A percentile compares a stretch with the other conserved stretches of the same genome.
Evolutionary conservation across 2,888 invertebrate genomes (phyloP).

Genomic region (Oscheius myriophilus): DNA sequence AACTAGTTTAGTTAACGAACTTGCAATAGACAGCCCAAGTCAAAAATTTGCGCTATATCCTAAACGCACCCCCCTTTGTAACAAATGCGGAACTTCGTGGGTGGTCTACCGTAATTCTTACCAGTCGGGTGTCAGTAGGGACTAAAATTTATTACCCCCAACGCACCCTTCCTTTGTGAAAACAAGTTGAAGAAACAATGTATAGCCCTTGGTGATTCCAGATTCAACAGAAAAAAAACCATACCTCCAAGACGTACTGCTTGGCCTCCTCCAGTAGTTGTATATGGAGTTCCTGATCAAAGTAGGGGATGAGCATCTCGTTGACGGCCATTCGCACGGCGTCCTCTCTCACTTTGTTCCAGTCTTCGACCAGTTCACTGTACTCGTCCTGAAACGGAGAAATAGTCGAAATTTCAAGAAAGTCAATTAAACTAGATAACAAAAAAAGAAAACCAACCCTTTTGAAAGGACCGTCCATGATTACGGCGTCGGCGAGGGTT

Average conservation of each 20-base stretch:
- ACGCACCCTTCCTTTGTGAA: no score
- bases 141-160: no score
- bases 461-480: conserved; percentile 37
- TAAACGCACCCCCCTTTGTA: no score
- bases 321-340: conserved; percentile 84
- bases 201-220: no score
- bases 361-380: conserved; percentile 76
- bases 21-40: no score
- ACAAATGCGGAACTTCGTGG: no score
- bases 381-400: conserved; percentile 48
- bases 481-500: conserved; percentile 35
- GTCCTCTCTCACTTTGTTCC: conserved; percentile 89
- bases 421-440: neutral
- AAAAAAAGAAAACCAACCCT: conserved; percentile 23
- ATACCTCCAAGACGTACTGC: conserved; percentile 72
- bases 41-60: no score
- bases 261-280: conserved; percentile 86
- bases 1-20: no score
- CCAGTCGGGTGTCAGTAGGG: no score
- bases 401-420: neutral
- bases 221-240: conserved; percentile 9
- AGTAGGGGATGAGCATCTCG: conserved; percentile 87
- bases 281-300: conserved; percentile 85
- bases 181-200: no score
- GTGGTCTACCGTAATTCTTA: no score